Evolutionary conservation across 2,113 vertebrate genomes (phyloP).

Genomic region (Macrotus californicus): DNA sequence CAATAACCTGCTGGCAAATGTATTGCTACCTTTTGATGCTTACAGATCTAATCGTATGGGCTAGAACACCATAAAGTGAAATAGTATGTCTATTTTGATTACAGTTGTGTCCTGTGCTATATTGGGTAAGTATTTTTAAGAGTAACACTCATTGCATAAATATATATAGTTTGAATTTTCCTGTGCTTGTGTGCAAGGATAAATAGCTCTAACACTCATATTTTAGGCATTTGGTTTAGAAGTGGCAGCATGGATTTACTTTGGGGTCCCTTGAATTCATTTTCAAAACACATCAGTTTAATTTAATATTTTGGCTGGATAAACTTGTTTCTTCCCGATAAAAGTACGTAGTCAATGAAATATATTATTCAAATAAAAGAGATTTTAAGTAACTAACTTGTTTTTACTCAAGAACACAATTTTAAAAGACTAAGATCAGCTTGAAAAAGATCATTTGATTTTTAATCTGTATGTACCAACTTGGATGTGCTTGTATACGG

Average conservation of each 20-base stretch:
- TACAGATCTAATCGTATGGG: neutral
- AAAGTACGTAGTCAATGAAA: neutral
- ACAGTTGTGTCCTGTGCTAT: neutral
- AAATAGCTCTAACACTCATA: neutral
- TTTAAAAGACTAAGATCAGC: neutral
- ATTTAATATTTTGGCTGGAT: slow-evolving; percentile 20
- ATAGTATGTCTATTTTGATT: neutral
- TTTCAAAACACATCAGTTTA: slow-evolving; percentile 29
- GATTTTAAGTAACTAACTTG: neutral
- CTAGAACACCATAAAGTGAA: neutral
- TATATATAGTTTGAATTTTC: neutral
- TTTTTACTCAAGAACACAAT: neutral
- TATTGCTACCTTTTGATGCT: neutral
- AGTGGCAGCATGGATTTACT: slow-evolving; percentile 9
- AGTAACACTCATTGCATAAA: neutral
- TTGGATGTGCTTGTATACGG: neutral
- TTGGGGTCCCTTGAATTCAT: neutral
- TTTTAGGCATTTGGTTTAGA: slow-evolving; percentile 39
- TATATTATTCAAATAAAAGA: neutral
- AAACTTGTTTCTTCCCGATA: neutral
- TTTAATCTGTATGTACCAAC: neutral
- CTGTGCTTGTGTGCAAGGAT: neutral
- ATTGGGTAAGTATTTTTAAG: slow-evolving; percentile 4
- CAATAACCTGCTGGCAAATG: neutral
- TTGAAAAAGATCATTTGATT: neutral